Base-by-base conservation (phyloP, 2,888 invertebrate genomes). In the Agriopis marginaria region DNA sequence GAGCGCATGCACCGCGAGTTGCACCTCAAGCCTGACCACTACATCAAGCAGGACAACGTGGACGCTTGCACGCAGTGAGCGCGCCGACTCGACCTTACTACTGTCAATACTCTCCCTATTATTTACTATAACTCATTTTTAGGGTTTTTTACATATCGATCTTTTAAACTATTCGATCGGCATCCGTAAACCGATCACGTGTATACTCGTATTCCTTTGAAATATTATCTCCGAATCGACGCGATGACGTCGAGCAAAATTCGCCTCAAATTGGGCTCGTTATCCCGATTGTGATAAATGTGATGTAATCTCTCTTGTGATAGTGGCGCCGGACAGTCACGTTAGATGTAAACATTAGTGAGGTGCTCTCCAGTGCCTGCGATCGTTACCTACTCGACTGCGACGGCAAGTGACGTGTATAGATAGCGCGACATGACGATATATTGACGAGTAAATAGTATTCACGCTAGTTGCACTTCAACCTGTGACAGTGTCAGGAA, bases 1-100 rank as follows among this genome's bases (percentile, higher is more conserved):
- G 97, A 97, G 89, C 95, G 97, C 72, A 97, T 97, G 97, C 97
- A 97, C 84, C 96, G 97, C 87, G 96, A 96, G 85, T 95, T 95
- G 76, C 94, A 92, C 86, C 80, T 93, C 77, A 94, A 94, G 83
- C 92, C 92, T 64, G 94, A 95, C 71, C 90, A 90, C 76, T 92
- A 89, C 87, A 86, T 94, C 75, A 93, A 92, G 80, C 90, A 91
- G 85, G 93, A 94, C 86, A 92, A 93, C 88, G 90, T 95, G 59
- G 94, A 94, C 86, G 93, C 94, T 32, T 94, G 94, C 89, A 93
- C 93, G 74, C 94, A 93, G 86, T 74, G 58, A 54, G 9, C 32
- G 32, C 32, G 5, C 4, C 67, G 4, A 40, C 71, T 65, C 73
- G 23, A 71, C 59, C 14, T 17, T 59, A 72, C 75, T 75, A 64